Conservation (phyloP, 1,140 invertebrate genomes). For the Cherax quadricarinatus region DNA sequence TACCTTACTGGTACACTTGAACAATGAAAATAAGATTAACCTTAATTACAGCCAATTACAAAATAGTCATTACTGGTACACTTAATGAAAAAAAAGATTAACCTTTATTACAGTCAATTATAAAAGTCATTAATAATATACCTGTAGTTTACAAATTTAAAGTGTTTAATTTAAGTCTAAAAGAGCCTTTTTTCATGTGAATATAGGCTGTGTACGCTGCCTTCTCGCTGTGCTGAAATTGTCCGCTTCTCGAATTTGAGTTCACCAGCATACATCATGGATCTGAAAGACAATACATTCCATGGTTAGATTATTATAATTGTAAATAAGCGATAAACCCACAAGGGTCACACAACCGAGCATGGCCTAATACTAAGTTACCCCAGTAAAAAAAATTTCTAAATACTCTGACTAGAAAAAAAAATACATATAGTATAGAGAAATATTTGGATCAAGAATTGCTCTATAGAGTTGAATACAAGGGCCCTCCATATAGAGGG, state of each 20-base stretch:
- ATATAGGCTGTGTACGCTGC: slow-evolving; percentile 97
- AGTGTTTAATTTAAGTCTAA: slow-evolving; percentile 75
- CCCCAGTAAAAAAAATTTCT: too few relatives aligned
- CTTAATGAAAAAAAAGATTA: background rate
- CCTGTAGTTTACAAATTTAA: background rate
- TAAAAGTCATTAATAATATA: background rate
- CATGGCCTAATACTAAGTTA: too few relatives aligned
- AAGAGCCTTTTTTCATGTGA: slow-evolving; percentile 93
- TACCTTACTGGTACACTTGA: too few relatives aligned
- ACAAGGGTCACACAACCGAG: too few relatives aligned
- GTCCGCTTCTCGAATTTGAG: slow-evolving; percentile 97
- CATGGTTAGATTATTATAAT: background rate
- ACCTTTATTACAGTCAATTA: background rate
- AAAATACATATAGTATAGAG: too few relatives aligned
- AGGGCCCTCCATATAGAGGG: too few relatives aligned
- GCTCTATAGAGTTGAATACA: too few relatives aligned
- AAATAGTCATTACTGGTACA: background rate
- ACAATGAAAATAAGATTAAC: background rate
- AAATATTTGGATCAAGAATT: too few relatives aligned
- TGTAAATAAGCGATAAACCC: background rate
- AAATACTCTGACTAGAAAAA: too few relatives aligned
- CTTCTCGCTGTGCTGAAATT: slow-evolving; percentile 95
- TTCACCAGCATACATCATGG: slow-evolving; percentile 92
- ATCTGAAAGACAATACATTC: slow-evolving; percentile 77
- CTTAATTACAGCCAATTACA: background rate